Evolutionary conservation across 1,140 invertebrate species (phyloP).

Genomic region (Bombyx mandarina): DNA sequence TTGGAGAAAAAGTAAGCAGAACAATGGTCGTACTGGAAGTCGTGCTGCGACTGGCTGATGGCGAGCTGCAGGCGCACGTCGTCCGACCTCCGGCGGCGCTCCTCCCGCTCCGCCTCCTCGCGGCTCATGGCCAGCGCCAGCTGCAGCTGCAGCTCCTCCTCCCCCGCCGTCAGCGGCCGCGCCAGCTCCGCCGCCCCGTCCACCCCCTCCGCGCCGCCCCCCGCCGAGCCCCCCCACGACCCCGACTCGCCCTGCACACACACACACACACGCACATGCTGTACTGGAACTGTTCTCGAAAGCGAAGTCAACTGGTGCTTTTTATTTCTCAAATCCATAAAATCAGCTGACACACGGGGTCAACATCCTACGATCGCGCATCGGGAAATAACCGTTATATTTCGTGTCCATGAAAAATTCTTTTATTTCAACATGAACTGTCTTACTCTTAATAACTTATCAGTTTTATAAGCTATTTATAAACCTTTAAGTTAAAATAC

Average conservation of each 20-base stretch:
- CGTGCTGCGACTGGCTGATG: conserved; percentile 92
- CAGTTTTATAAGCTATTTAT: too few species aligned
- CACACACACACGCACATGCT: conserved; percentile 9
- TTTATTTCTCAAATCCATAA: too few species aligned
- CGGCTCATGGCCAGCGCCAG: conserved; percentile 98
- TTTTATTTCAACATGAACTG: too few species aligned
- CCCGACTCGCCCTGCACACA: conserved; percentile 17
- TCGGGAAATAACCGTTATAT: too few species aligned
- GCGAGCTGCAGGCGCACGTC: conserved; percentile 95
- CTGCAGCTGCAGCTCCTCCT: conserved; percentile 98
- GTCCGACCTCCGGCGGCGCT: conserved; percentile 92
- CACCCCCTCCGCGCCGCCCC: not conserved
- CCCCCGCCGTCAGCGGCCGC: conserved; percentile 94
- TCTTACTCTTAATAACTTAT: too few species aligned
- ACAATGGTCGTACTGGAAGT: conserved; percentile 77
- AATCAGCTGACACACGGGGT: too few species aligned
- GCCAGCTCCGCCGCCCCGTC: conserved; percentile 90
- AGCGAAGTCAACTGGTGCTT: too few species aligned
- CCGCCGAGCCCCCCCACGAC: not conserved
- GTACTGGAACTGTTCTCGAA: too few species aligned
- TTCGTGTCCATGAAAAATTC: too few species aligned
- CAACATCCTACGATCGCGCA: too few species aligned
- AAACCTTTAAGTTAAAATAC: too few species aligned
- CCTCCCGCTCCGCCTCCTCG: conserved; percentile 98
- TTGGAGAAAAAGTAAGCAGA: not conserved